Evolutionary conservation across 2,797 vertebrate species (phyloP).

Genomic region (Falco biarmicus): DNA sequence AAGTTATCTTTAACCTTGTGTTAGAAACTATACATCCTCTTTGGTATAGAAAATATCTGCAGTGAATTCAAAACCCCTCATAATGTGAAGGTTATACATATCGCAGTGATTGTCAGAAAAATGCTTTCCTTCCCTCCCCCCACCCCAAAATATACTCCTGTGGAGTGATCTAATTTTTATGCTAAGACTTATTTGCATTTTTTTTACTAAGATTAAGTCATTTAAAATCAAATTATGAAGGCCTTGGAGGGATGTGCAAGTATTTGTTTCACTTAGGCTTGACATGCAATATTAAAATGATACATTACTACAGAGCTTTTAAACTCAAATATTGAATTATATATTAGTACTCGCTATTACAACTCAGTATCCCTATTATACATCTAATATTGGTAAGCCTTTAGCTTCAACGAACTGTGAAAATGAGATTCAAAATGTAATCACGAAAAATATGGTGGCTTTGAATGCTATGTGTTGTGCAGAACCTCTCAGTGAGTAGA

Average conservation of each 20-base stretch:
- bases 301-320: not conserved
- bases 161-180: not conserved
- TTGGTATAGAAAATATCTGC: not conserved
- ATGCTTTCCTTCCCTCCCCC: not conserved
- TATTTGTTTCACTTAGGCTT: not conserved
- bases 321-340: not conserved
- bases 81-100: not conserved
- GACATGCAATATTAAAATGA: not conserved
- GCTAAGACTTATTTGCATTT: not conserved
- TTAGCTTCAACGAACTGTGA: not conserved
- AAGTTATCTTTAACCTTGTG: constrained; percentile 2
- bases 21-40: not conserved
- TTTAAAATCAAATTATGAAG: not conserved
- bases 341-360: not conserved
- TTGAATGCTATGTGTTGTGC: not conserved
- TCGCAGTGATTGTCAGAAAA: not conserved
- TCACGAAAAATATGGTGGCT: not conserved
- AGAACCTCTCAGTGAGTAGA: not conserved
- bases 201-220: not conserved
- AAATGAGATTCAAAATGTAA: not conserved
- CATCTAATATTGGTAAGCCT: not conserved
- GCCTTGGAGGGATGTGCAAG: not conserved
- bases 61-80: not conserved
- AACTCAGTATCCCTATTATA: not conserved
- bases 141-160: not conserved